These are phyloP conservation scores for Elachura formosa DNA, from an alignment of 2,113 vertebrate species.

Conservation along the genomic window DNA sequence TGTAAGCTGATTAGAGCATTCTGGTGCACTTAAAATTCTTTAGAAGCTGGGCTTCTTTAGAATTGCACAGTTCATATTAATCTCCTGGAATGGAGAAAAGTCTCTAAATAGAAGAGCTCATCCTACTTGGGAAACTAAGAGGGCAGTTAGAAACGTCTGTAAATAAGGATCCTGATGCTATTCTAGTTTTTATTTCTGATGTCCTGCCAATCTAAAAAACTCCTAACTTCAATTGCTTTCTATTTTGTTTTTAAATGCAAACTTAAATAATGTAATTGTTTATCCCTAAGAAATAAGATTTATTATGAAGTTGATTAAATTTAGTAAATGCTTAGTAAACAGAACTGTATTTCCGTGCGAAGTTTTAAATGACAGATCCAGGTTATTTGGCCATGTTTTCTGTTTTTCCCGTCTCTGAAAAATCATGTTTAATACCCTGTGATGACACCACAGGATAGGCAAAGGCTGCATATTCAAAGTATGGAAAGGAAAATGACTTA, in stretches of 20 bases:
- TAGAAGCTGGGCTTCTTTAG: neutral
- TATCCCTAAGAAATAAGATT: neutral
- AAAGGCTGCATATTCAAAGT: neutral
- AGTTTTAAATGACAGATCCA: neutral
- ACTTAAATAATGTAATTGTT: neutral
- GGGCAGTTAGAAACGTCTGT: neutral
- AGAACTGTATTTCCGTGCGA: neutral
- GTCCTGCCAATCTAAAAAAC: neutral
- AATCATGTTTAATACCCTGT: neutral
- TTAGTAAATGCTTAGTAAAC: neutral
- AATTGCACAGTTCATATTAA: neutral
- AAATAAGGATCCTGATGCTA: neutral
- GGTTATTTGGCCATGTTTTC: neutral
- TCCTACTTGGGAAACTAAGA: neutral
- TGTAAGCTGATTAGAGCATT: neutral
- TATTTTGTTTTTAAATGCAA: neutral
- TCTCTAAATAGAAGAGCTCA: neutral
- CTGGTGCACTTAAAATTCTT: neutral
- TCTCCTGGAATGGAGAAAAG: neutral
- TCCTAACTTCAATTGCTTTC: neutral
- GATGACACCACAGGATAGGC: neutral
- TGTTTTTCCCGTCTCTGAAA: neutral
- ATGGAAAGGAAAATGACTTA: neutral
- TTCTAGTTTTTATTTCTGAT: neutral
- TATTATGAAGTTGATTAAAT: neutral